Conservation (phyloP, 2,888 invertebrate species). For the Melolontha melolontha region DNA sequence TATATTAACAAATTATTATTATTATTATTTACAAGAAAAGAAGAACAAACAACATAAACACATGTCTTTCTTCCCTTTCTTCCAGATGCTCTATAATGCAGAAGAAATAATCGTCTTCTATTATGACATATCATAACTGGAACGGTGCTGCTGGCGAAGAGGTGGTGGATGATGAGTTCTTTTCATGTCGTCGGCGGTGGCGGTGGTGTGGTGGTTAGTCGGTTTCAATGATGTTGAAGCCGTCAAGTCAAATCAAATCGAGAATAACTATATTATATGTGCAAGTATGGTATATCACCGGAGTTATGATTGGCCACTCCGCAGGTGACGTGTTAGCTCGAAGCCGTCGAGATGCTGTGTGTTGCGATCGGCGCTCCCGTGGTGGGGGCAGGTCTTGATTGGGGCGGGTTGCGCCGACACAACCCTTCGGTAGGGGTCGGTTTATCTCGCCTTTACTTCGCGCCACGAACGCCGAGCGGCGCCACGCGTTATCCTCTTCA, state of each 20-base stretch:
- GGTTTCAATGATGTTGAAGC: neutral
- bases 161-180: neutral
- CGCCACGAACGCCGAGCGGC: constrained; percentile 51
- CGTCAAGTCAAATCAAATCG: constrained; percentile 22
- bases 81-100: neutral
- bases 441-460: constrained; percentile 54
- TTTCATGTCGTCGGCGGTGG: constrained; percentile 25
- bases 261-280: constrained; percentile 47
- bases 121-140: neutral
- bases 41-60: neutral
- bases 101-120: neutral
- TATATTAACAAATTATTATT: no score
- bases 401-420: constrained; percentile 65
- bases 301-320: constrained; percentile 57
- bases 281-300: constrained; percentile 28
- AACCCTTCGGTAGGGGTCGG: constrained; percentile 63
- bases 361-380: constrained; percentile 61
- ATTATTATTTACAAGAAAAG: neutral
- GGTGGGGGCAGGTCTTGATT: constrained; percentile 60
- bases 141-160: constrained; percentile 1
- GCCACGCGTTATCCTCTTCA: constrained; percentile 50
- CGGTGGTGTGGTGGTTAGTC: neutral
- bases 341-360: constrained; percentile 66
- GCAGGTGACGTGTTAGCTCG: constrained; percentile 62
- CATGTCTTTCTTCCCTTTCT: neutral